These are phyloP conservation scores for Catalaphyllia jardinei DNA, from an alignment of 64 coral and sea anemone species.

Conservation along the genomic window DNA sequence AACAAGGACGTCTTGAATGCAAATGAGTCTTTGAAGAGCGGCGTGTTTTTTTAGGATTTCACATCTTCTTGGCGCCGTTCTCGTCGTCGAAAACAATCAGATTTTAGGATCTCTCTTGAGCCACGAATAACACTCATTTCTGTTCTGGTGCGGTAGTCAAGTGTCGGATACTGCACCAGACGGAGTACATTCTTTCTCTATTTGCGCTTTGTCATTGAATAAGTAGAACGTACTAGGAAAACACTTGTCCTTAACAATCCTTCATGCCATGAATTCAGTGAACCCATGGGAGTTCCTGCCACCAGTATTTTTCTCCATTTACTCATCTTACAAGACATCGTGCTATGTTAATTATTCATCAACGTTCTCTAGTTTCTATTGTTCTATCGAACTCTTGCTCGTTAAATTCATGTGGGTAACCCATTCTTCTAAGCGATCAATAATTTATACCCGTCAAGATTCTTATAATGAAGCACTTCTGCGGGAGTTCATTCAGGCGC, in stretches of 20 bases:
- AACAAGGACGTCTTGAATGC: slow-evolving; percentile 34
- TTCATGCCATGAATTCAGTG: slow-evolving; percentile 26
- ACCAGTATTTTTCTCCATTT: slow-evolving; percentile 34
- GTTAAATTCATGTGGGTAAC: slow-evolving; percentile 87
- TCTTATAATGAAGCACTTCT: slow-evolving; percentile 82
- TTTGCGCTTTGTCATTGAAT: slow-evolving; percentile 36
- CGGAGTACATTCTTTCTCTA: neutral
- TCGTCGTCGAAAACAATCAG: neutral
- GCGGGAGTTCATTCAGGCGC: slow-evolving; percentile 76
- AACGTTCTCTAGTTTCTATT: slow-evolving; percentile 76
- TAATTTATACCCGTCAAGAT: slow-evolving; percentile 76
- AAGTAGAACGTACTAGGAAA: slow-evolving; percentile 31
- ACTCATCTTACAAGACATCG: slow-evolving; percentile 62
- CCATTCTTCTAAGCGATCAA: slow-evolving; percentile 83
- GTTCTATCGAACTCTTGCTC: slow-evolving; percentile 76
- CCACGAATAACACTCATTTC: neutral
- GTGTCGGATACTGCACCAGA: slow-evolving; percentile 22
- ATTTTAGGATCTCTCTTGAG: neutral
- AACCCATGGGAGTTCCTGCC: slow-evolving; percentile 40
- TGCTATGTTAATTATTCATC: slow-evolving; percentile 89
- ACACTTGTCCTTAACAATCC: slow-evolving; percentile 41
- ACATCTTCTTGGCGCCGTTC: slow-evolving; percentile 27
- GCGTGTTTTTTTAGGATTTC: slow-evolving; percentile 12
- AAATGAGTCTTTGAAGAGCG: neutral
- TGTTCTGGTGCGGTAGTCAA: neutral